phyloP scores from a whole-genome alignment of 2,888 invertebrate species.

The Acrobasis suavella region DNA sequence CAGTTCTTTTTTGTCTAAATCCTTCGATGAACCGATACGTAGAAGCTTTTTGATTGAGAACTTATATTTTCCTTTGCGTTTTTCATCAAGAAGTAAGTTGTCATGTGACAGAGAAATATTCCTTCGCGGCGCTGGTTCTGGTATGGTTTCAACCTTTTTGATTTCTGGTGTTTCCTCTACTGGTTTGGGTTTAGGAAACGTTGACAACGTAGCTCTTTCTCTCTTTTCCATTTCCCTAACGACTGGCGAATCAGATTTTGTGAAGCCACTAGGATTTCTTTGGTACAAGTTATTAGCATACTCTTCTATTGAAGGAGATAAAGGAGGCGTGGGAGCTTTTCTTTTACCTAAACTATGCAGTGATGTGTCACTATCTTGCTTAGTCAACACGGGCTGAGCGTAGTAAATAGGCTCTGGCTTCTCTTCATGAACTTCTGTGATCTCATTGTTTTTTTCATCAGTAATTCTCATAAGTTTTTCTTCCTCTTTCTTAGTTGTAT shows the following conservation, averaged over 20 bases:
- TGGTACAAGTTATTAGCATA: constrained; percentile 80
- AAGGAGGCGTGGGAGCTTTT: constrained; percentile 89
- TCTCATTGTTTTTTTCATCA: constrained; percentile 69
- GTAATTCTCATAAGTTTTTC: constrained; percentile 50
- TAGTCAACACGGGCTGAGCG: constrained; percentile 76
- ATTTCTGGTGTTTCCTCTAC: constrained; percentile 58
- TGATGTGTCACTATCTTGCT: constrained; percentile 82
- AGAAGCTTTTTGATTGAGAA: constrained; percentile 93
- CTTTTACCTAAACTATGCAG: constrained; percentile 85
- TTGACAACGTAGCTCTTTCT: constrained; percentile 81
- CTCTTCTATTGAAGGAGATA: constrained; percentile 75
- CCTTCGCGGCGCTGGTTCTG: constrained; percentile 87
- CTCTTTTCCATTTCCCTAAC: constrained; percentile 89
- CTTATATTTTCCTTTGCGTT: constrained; percentile 87
- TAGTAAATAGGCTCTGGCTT: constrained; percentile 70
- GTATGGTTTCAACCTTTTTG: constrained; percentile 61
- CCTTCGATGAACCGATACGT: constrained; percentile 89
- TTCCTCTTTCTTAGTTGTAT: constrained; percentile 65
- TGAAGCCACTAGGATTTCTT: constrained; percentile 79
- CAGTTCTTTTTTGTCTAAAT: constrained; percentile 83
- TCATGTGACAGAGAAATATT: constrained; percentile 89
- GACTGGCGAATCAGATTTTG: constrained; percentile 86
- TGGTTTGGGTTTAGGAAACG: constrained; percentile 53
- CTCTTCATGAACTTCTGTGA: constrained; percentile 62
- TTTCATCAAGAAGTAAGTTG: constrained; percentile 83